A percentile compares a stretch with the other conserved stretches of the same genome.
Evolutionary conservation across 2,888 invertebrate species (phyloP).

Genomic region (Athalia circularis): DNA sequence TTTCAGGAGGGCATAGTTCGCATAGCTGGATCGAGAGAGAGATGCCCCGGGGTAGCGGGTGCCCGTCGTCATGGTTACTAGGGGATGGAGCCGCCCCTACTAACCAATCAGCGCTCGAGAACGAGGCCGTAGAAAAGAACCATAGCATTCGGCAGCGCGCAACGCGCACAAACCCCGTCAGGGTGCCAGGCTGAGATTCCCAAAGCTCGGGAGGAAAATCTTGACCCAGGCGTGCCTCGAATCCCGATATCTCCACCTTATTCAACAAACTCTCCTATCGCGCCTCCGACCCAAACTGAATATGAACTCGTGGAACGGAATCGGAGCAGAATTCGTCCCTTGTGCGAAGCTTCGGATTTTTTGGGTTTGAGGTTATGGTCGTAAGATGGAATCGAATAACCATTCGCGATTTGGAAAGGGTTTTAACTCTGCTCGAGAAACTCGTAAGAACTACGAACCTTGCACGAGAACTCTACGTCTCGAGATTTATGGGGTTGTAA

Average conservation of each 20-base stretch:
- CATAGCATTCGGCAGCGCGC: conserved; percentile 35
- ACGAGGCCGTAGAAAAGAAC: conserved; percentile 64
- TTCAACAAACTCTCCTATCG: no score
- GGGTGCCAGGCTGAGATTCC: conserved; percentile 71
- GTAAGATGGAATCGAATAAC: no score
- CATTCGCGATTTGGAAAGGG: no score
- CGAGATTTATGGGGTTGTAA: no score
- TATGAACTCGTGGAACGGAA: background rate
- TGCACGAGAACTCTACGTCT: no score
- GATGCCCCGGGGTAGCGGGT: conserved; percentile 46
- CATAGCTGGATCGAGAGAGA: conserved; percentile 54
- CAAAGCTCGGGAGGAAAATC: conserved; percentile 72
- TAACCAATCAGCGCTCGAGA: conserved; percentile 78
- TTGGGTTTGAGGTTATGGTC: no score
- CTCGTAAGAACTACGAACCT: no score
- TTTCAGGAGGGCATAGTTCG: conserved; percentile 61
- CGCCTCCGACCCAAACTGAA: no score
- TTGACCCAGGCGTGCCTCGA: conserved; percentile 74
- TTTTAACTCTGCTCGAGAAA: no score
- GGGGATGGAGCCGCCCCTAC: conserved; percentile 73
- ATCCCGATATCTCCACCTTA: conserved; percentile 65
- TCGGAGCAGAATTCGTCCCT: no score
- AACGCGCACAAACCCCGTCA: conserved; percentile 50
- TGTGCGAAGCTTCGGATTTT: no score
- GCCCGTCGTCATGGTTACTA: conserved; percentile 78